Percentiles rank a stretch among this genome's conserved stretches.
Conservation (phyloP, 2,888 invertebrate genomes). For the Parnassius orleans region DNA sequence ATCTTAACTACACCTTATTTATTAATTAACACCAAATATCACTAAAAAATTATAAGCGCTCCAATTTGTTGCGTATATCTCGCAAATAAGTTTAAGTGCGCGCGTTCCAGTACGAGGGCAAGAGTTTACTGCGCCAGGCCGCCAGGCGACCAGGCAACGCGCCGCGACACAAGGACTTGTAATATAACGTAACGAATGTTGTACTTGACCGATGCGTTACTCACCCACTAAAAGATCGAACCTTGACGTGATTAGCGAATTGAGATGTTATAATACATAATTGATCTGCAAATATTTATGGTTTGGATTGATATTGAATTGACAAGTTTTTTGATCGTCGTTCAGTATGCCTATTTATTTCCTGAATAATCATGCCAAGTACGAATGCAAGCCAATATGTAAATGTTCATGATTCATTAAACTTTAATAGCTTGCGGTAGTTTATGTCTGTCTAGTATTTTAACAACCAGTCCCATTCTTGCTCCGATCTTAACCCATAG, state of each 20-base stretch:
- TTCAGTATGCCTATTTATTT: too few species aligned
- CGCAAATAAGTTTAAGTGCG: conserved; percentile 30
- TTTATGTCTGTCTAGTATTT: too few species aligned
- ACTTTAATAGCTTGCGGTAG: too few species aligned
- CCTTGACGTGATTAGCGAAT: conserved; percentile 31
- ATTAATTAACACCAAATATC: not conserved
- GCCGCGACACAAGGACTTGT: conserved; percentile 57
- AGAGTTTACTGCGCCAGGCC: conserved; percentile 45
- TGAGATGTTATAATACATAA: not conserved
- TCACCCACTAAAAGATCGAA: conserved; percentile 32
- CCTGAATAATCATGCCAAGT: too few species aligned
- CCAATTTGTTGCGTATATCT: not conserved
- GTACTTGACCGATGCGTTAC: conserved; percentile 38
- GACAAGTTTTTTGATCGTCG: too few species aligned
- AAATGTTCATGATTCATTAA: too few species aligned
- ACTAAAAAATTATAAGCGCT: conserved; percentile 1
- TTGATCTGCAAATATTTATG: too few species aligned
- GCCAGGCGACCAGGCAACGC: conserved; percentile 39
- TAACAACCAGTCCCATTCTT: too few species aligned
- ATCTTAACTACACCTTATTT: not conserved
- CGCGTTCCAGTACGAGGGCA: conserved; percentile 37
- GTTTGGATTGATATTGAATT: too few species aligned
- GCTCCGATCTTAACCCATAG: too few species aligned
- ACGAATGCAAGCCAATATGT: too few species aligned
- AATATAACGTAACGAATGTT: conserved; percentile 48